Evolutionary conservation across 2,888 invertebrate genomes (phyloP).

Genomic region (Drosophila seclusa): DNA sequence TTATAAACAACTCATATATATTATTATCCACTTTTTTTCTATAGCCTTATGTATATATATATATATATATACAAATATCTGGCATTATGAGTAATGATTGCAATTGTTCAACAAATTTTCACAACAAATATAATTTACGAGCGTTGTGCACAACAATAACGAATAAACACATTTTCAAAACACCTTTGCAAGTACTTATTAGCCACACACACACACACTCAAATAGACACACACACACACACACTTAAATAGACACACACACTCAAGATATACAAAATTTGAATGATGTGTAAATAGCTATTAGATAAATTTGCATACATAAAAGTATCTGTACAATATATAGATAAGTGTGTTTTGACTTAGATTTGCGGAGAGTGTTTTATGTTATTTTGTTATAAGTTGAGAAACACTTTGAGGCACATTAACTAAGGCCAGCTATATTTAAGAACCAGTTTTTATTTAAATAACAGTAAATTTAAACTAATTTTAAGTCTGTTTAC

Average conservation of each 20-base stretch:
- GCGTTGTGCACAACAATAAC: constrained; percentile 9
- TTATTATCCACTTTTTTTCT: neutral
- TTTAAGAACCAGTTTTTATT: neutral
- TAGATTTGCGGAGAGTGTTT: neutral
- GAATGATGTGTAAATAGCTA: neutral
- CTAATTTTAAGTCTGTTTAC: neutral
- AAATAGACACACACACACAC: constrained; percentile 12
- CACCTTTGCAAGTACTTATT: constrained; percentile 17
- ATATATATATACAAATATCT: neutral
- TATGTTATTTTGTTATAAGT: neutral
- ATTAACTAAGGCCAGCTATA: neutral
- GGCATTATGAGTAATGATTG: constrained; percentile 27
- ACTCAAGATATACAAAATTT: neutral
- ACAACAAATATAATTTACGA: constrained; percentile 43
- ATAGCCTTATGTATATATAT: neutral
- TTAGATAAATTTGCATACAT: neutral
- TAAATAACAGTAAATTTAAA: neutral
- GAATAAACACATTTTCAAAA: constrained; percentile 40
- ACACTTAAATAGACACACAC: constrained; percentile 4
- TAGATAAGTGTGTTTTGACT: neutral
- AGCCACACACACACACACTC: neutral
- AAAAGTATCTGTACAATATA: neutral
- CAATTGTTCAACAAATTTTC: constrained; percentile 36
- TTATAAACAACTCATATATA: constrained; percentile 10
- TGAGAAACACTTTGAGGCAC: neutral